Base-by-base conservation (phyloP, 2,888 invertebrate species). In the Boloria euphrosyne region DNA sequence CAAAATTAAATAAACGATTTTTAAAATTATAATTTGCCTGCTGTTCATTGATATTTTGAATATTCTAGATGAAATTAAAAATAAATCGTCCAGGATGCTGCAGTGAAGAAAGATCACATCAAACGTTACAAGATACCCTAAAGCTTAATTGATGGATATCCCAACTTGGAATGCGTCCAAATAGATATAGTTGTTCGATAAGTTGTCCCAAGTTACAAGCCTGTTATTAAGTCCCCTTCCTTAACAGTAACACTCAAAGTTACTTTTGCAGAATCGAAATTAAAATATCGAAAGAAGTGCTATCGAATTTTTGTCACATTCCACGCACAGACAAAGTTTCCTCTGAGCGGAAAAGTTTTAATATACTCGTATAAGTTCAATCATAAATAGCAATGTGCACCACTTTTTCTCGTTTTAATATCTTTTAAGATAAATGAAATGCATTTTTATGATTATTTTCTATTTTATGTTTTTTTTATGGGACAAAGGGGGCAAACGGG, bases 141-240 rank as follows among this genome's bases (percentile, higher is more conserved):
- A 67, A 71, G 67, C 71, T 71, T 71, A 69, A 71, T 71, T 69
- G 67, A 69, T 69, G 71, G 58, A 71, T 71, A 67, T 69, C 63
- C 65, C 51, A 54, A 63, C 64, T 71, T 71, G 71, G 71, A 69
- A 49, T 62, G 63, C 52, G 65, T 71, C 69, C 69, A 69, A 71
- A 67, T 70, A 67, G 62, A 67, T 55, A 63, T 65, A 70, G 67
- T 69, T 67, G 62, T 65, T 22, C 52, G 65, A 58, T 62, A 63
- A 67, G 57, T 65, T 66, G 61, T 46, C 58, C 55, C 13, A 38
- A 66, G 66, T 66, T 68, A 66, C 58, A 43, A 53, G 50, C 57
- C 58, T 54, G 62, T 62, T 64, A 57, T 57, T 49, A 53, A 57
- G 57, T 46, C 22, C 4, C 14, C 47, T 13, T 13, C 10, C 52